Evolutionary conservation across 1,140 invertebrate genomes (phyloP).

Genomic region (Hestina assimilis): DNA sequence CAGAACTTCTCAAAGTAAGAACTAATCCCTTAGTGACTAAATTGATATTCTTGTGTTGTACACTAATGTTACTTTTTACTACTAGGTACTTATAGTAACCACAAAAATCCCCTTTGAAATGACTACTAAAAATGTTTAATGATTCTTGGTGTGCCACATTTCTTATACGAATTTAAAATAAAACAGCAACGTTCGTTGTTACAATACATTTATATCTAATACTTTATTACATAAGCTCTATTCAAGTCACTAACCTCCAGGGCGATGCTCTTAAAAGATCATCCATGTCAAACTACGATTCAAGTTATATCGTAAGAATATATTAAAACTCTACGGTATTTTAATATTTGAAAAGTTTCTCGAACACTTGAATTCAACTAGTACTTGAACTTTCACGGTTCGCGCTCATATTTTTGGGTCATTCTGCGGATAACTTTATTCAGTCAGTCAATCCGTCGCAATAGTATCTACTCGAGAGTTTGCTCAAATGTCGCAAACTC

Average conservation of each 20-base stretch:
- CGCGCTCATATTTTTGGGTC: conserved; percentile 20
- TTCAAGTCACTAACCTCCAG: conserved; percentile 25
- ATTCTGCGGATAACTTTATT: conserved; percentile 15
- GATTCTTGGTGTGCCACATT: no score
- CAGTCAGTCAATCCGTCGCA: conserved; percentile 1
- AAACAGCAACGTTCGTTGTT: no score
- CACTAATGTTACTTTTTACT: no score
- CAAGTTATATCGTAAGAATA: conserved; percentile 25
- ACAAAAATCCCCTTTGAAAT: no score
- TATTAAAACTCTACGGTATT: conserved; percentile 26
- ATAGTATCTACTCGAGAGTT: background rate
- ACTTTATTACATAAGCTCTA: conserved; percentile 20
- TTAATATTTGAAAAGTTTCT: conserved; percentile 30
- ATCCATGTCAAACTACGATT: conserved; percentile 28
- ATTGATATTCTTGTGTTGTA: no score
- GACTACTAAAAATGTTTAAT: no score
- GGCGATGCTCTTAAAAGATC: conserved; percentile 27
- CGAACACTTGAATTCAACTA: conserved; percentile 23
- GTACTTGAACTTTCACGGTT: conserved; percentile 20
- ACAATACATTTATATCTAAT: no score
- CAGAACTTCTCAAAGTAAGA: no score
- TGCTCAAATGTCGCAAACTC: background rate
- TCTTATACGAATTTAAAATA: no score
- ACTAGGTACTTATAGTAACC: no score
- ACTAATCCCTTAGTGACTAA: no score